A percentile compares a stretch with the other conserved stretches of the same genome.
These are phyloP conservation scores for Cepaea nemoralis DNA, from an alignment of 1,140 invertebrate species.

Conservation along the genomic window DNA sequence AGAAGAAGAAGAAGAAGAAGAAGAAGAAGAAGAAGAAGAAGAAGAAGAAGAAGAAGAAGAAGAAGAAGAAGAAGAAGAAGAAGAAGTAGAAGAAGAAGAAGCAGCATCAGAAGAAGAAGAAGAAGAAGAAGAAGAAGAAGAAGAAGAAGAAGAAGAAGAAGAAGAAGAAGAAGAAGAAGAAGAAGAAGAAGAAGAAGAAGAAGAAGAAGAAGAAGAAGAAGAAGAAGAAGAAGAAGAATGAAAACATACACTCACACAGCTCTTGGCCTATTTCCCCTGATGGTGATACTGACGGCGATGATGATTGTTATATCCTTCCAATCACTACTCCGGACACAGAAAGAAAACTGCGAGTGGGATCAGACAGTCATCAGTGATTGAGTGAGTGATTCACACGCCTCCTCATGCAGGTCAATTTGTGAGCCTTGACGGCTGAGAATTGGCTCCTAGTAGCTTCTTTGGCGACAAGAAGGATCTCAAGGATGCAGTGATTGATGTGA, in stretches of 20 bases:
- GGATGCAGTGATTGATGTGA: background rate
- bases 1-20: no score
- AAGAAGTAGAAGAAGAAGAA: background rate
- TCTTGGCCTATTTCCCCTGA: no score
- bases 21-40: no score
- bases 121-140: background rate
- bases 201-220: slow-evolving; percentile 17
- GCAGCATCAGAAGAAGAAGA: background rate
- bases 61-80: slow-evolving; percentile 1
- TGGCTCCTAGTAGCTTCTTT: no score
- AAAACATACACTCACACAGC: no score
- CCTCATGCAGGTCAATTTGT: background rate
- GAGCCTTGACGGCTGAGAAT: background rate
- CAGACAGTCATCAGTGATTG: background rate
- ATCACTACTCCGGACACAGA: no score
- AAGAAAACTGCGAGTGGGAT: no score
- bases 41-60: no score
- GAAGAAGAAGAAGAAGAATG: slow-evolving; percentile 7
- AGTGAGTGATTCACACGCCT: background rate
- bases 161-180: slow-evolving; percentile 17
- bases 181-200: slow-evolving; percentile 13
- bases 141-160: background rate
- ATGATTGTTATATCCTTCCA: no score
- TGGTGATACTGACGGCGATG: no score
- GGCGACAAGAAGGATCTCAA: no score